Conservation (phyloP, 2,888 invertebrate species). For the Sinohyriopsis cumingii region DNA sequence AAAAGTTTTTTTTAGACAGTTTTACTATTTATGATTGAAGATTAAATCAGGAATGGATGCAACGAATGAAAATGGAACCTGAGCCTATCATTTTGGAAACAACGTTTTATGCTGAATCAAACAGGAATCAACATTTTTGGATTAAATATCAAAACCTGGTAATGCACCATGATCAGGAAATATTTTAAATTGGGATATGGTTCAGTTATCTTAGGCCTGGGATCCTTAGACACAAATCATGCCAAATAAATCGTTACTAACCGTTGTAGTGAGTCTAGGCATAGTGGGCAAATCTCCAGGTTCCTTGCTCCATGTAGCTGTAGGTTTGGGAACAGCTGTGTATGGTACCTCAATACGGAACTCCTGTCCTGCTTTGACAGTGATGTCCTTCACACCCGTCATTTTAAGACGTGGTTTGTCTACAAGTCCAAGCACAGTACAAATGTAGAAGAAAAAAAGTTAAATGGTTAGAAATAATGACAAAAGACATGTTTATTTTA, state of each 20-base stretch:
- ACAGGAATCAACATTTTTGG: too few species aligned
- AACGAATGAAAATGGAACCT: too few species aligned
- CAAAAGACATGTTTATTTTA: not conserved
- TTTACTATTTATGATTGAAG: too few species aligned
- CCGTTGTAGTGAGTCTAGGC: conserved; percentile 58
- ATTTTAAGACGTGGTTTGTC: conserved; percentile 97
- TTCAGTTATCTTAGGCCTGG: too few species aligned
- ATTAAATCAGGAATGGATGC: too few species aligned
- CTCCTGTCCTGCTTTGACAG: conserved; percentile 97
- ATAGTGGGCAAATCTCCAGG: conserved; percentile 72
- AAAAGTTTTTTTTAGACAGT: too few species aligned
- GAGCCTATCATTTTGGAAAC: too few species aligned
- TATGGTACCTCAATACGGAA: conserved; percentile 97
- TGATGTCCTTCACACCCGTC: conserved; percentile 93
- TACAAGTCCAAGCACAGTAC: conserved; percentile 65
- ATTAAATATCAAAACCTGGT: too few species aligned
- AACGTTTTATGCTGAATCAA: too few species aligned
- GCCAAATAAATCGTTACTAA: conserved; percentile 17
- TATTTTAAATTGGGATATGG: too few species aligned
- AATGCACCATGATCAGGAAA: too few species aligned
- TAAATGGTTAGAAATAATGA: not conserved
- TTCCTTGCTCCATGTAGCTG: conserved; percentile 84
- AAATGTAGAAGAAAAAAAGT: not conserved
- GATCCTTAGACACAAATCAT: too few species aligned
- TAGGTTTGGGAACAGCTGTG: conserved; percentile 93